Base-by-base conservation (phyloP, 2,888 invertebrate species). In the Odontothrips loti region DNA sequence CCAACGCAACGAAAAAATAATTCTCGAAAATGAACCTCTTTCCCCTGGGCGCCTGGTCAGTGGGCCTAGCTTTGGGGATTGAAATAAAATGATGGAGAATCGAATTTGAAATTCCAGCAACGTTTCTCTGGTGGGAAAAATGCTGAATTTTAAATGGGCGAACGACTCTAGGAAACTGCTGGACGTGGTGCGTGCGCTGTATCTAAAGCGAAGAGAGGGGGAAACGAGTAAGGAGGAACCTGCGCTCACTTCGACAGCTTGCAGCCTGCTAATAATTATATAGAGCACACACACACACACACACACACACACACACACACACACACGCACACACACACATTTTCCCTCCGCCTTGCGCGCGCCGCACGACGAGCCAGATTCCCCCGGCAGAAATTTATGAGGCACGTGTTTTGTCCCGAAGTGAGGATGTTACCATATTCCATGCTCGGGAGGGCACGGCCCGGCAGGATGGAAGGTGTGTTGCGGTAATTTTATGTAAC, bases 361-460 rank as follows among this genome's bases (percentile, higher is more conserved):
- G 68, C 34, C 34, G 23, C 68, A 8, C n/a, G 68, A 8, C 68
- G 10, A 23, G 68, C 10, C 58, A 58, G 34, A 43, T 43, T 43
- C 34, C 34, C 34, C 6, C 34, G n/a, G 68, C 68, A 27, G 68
- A 27, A 75, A 75, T 75, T 75, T 75, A 75, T 27, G 68, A 75
- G 68, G 68, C 68, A 75, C 23, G 68, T 75, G 68, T 75, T 75
- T 75, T 75, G 68, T 75, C n/a, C 68, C 68, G 68, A 75, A 75
- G 68, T 75, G 68, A 75, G 68, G 68, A 75, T 75, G 68, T 75
- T 75, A 75, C 68, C 68, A 75, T 75, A 75, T 75, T 75, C 68
- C 68, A 75, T 27, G 68, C 11, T 75, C 68, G 23, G 68, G 68
- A n/a, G 68, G 68, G 10, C 68, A 43, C 34, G 34, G 34, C 34